These are phyloP conservation scores for Liodrosophila aerea DNA, from an alignment of 2,888 invertebrate species.

Conservation along the genomic window DNA sequence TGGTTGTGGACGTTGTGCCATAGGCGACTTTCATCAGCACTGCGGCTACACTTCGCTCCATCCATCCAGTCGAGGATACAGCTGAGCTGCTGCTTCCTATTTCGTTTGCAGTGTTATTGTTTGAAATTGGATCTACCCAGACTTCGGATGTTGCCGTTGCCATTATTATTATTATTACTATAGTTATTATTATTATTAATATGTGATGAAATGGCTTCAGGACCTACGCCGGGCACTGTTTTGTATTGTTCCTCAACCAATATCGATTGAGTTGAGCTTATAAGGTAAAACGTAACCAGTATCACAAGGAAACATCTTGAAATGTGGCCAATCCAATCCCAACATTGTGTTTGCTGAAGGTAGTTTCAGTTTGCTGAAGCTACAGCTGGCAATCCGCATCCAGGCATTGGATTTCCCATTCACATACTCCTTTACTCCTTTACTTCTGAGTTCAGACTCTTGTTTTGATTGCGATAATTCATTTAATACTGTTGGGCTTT, in stretches of 20 bases:
- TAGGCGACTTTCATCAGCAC: slow-evolving; percentile 88
- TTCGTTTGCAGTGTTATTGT: slow-evolving; percentile 52
- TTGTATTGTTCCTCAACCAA: slow-evolving; percentile 60
- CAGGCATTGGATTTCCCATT: too few species aligned
- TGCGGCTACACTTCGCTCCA: slow-evolving; percentile 87
- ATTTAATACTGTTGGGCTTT: slow-evolving; percentile 33
- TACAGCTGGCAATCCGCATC: slow-evolving; percentile 3
- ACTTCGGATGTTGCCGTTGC: slow-evolving; percentile 12
- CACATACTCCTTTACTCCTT: too few species aligned
- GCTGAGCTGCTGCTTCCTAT: slow-evolving; percentile 31
- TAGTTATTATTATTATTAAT: slow-evolving; percentile 12
- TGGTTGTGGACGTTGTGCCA: slow-evolving; percentile 86
- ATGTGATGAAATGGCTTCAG: slow-evolving; percentile 10
- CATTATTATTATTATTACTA: slow-evolving; percentile 10
- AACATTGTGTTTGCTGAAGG: background rate
- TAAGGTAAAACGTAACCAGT: slow-evolving; percentile 39
- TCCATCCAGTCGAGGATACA: slow-evolving; percentile 9
- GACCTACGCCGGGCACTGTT: slow-evolving; percentile 24
- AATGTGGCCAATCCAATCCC: background rate
- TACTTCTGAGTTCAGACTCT: too few species aligned
- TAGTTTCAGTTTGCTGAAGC: background rate
- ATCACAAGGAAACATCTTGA: slow-evolving; percentile 28
- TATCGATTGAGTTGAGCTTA: slow-evolving; percentile 47
- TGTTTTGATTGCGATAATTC: slow-evolving; percentile 17
- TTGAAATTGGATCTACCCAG: slow-evolving; percentile 32